A percentile compares a stretch with the other conserved stretches of the same genome.
Conservation (phyloP, 2,888 invertebrate species). For the Sphaeridia pumilis region DNA sequence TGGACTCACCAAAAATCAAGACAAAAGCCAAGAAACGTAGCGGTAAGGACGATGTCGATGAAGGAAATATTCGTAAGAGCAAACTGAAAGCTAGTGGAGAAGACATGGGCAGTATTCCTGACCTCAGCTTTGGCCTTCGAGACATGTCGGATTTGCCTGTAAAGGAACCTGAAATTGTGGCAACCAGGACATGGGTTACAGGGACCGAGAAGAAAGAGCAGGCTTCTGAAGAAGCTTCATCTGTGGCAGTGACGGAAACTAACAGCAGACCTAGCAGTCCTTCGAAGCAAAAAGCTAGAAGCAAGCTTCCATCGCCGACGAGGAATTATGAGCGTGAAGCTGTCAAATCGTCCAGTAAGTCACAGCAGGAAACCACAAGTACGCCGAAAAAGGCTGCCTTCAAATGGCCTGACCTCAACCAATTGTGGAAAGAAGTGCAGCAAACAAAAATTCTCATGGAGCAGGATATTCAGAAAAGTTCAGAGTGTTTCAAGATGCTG, state of each 20-base stretch:
- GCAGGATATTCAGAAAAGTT: slow-evolving; percentile 16
- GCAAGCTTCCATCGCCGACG: too few relatives aligned
- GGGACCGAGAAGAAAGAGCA: slow-evolving; percentile 1
- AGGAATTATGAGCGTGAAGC: slow-evolving; percentile 12
- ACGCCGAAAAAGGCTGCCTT: background rate
- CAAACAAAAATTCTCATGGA: slow-evolving; percentile 16
- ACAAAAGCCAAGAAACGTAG: background rate
- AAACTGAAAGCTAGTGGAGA: slow-evolving; percentile 36
- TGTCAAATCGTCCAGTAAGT: slow-evolving; percentile 19
- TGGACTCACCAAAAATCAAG: background rate
- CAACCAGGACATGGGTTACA: slow-evolving; percentile 12
- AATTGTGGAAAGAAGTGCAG: slow-evolving; percentile 26
- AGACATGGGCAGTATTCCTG: slow-evolving; percentile 40
- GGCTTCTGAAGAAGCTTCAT: background rate
- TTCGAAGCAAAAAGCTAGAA: too few relatives aligned
- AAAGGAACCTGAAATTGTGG: slow-evolving; percentile 18
- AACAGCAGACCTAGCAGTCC: background rate
- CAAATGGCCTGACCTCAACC: slow-evolving; percentile 18
- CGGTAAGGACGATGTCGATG: background rate
- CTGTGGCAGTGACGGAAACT: background rate
- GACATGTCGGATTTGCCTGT: slow-evolving; percentile 28
- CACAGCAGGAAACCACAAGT: slow-evolving; percentile 3
- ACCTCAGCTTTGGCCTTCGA: slow-evolving; percentile 39
- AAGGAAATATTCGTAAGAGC: slow-evolving; percentile 8
- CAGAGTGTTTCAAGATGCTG: slow-evolving; percentile 8